Evolutionary conservation across 1,140 invertebrate genomes (phyloP).

Genomic region (Paraescarpia echinospica): DNA sequence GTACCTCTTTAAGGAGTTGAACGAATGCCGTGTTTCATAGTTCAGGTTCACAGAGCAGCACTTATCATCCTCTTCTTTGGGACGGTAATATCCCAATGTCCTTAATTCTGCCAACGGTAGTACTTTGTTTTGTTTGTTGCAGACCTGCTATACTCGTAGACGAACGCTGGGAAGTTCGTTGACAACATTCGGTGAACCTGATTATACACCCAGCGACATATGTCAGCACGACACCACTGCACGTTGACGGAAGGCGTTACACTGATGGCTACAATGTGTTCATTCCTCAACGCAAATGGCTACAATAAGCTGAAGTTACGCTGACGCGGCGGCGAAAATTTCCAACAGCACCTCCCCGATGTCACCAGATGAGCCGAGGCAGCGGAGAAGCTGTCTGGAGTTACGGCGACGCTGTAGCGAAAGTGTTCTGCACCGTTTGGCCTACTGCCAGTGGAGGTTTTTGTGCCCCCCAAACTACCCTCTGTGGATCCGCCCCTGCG

Average conservation of each 20-base stretch:
- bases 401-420: background rate
- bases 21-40: background rate
- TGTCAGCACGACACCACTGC: background rate
- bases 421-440: background rate
- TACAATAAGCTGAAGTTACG: too few species aligned
- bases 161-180: background rate
- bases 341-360: background rate
- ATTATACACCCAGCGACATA: background rate
- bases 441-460: too few species aligned
- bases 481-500: too few species aligned
- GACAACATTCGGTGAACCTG: background rate
- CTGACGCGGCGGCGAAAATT: background rate
- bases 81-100: background rate
- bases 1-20: background rate
- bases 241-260: background rate
- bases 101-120: background rate
- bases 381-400: too few species aligned
- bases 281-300: background rate
- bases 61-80: background rate
- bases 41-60: background rate
- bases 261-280: background rate
- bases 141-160: background rate
- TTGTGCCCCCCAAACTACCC: too few species aligned
- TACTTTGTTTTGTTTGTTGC: background rate
- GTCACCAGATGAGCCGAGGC: too few species aligned